Percentiles rank a stretch among this genome's conserved stretches.
These are phyloP conservation scores for Anarsia innoxiella DNA, from an alignment of 2,888 invertebrate genomes.

Conservation along the genomic window DNA sequence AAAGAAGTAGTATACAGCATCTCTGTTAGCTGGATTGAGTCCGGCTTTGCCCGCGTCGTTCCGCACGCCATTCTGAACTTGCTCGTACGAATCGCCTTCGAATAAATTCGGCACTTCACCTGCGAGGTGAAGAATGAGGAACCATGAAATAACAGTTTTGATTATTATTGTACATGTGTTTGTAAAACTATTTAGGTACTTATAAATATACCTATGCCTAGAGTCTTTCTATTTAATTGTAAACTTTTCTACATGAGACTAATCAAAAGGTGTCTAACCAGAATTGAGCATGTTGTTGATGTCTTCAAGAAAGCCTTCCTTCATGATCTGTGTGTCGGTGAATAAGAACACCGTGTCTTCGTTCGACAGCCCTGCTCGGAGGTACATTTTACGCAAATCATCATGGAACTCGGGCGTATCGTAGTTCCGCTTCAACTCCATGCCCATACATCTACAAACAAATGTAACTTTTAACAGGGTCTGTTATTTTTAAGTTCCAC, in stretches of 20 bases:
- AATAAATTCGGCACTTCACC: constrained; percentile 95
- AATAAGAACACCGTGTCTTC: constrained; percentile 89
- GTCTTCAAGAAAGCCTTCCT: constrained; percentile 93
- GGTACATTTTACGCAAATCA: constrained; percentile 86
- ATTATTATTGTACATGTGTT: too few species aligned
- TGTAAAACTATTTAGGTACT: too few species aligned
- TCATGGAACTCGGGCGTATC: constrained; percentile 89
- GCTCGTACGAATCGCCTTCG: constrained; percentile 90
- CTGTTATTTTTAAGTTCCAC: too few species aligned
- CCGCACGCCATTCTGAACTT: constrained; percentile 84
- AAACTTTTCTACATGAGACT: too few species aligned
- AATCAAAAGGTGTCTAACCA: too few species aligned
- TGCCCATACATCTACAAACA: constrained; percentile 84
- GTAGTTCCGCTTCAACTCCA: constrained; percentile 89
- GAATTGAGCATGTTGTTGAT: constrained; percentile 94
- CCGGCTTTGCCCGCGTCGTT: constrained; percentile 81
- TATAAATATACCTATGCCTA: too few species aligned
- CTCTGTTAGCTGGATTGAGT: constrained; percentile 80
- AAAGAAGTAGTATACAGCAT: constrained; percentile 89
- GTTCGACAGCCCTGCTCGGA: constrained; percentile 83
- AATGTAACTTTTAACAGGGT: too few species aligned
- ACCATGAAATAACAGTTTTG: too few species aligned
- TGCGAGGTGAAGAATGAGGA: too few species aligned
- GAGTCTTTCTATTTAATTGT: too few species aligned
- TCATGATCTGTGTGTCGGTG: constrained; percentile 92